Conservation (phyloP, 2,797 vertebrate species). For the Xenopus petersii region DNA sequence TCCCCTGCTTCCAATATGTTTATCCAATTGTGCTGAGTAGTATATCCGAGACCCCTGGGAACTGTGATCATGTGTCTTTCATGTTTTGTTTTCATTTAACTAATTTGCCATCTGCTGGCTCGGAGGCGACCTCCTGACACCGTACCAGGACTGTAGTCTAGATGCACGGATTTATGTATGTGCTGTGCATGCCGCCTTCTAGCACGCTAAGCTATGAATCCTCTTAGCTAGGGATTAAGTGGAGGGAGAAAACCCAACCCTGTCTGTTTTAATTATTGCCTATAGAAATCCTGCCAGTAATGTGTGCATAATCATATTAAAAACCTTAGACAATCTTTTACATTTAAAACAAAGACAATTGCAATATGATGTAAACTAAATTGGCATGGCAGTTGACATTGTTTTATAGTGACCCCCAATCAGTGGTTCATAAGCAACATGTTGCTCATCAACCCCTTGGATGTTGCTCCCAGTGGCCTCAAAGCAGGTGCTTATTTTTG, state of each 20-base stretch:
- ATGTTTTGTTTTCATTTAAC: slow-evolving; percentile 41
- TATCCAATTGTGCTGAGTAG: slow-evolving; percentile 8
- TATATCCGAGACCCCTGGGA: slow-evolving; percentile 14
- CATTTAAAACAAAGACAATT: not conserved
- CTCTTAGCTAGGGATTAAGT: not conserved
- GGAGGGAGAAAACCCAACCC: not conserved
- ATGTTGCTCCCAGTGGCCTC: too few species aligned
- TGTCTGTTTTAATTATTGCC: not conserved
- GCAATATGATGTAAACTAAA: not conserved
- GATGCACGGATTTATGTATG: not conserved
- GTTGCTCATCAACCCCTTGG: too few species aligned
- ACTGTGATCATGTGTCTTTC: slow-evolving; percentile 26
- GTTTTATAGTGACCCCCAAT: too few species aligned
- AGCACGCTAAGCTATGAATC: not conserved
- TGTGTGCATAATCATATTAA: not conserved
- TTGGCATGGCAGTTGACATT: too few species aligned
- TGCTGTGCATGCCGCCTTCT: not conserved
- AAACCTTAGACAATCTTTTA: not conserved
- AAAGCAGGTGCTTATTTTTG: too few species aligned
- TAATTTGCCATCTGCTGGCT: slow-evolving; percentile 35
- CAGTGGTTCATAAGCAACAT: too few species aligned
- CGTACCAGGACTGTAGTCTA: not conserved
- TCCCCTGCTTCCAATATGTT: slow-evolving; percentile 11
- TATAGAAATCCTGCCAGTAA: not conserved
- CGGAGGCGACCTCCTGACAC: slow-evolving; percentile 23